Percentiles rank a stretch among this genome's conserved stretches.
Conservation (phyloP, 2,113 vertebrate genomes). For the Petrocephalus microphthalmus region DNA sequence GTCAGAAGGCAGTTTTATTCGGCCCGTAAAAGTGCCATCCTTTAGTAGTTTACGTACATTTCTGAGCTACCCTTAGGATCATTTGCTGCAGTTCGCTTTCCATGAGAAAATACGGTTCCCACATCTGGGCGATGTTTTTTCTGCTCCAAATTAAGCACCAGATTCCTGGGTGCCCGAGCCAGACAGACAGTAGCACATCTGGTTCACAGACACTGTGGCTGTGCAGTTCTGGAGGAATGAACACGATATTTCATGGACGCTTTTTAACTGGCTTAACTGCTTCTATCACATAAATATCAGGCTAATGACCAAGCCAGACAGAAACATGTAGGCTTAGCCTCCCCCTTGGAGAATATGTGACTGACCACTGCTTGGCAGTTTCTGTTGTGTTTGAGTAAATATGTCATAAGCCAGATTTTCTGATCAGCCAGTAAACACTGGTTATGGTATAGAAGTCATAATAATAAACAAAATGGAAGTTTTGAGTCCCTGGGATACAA, state of each 20-base stretch:
- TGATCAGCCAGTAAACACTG: background rate
- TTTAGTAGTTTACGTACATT: conserved; percentile 7
- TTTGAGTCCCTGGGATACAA: background rate
- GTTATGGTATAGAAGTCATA: background rate
- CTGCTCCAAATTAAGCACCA: conserved; percentile 34
- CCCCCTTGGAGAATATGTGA: background rate
- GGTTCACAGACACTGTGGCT: conserved; percentile 32
- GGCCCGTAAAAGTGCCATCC: conserved; percentile 38
- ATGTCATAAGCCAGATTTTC: background rate
- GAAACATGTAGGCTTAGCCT: background rate
- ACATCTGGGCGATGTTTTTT: conserved; percentile 60
- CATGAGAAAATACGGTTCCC: conserved; percentile 37
- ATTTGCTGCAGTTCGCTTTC: conserved; percentile 17
- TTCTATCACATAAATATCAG: background rate
- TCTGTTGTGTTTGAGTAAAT: background rate
- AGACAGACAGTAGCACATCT: conserved; percentile 54
- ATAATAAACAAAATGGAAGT: background rate
- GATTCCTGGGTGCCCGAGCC: conserved; percentile 29
- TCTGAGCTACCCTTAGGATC: conserved; percentile 18
- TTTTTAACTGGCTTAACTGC: background rate
- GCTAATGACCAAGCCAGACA: background rate
- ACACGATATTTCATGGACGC: background rate
- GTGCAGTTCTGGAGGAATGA: background rate
- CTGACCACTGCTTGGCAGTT: background rate
- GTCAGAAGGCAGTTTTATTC: conserved; percentile 36